phyloP scores from a whole-genome alignment of 1,140 invertebrate species.

The Ceratina calcarata region DNA sequence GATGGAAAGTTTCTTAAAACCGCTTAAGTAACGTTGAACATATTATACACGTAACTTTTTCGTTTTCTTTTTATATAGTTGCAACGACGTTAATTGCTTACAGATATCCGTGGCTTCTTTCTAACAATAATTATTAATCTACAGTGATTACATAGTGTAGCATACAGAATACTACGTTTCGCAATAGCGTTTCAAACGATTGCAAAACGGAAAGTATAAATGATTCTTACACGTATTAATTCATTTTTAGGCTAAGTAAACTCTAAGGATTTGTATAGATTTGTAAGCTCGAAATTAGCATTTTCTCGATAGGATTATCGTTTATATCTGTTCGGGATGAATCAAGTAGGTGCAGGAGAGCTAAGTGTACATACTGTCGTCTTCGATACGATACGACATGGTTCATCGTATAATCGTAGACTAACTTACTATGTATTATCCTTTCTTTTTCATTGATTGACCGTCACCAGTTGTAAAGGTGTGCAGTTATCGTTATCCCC shows the following conservation, averaged over 20 bases:
- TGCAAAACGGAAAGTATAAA: slow-evolving; percentile 19
- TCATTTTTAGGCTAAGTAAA: slow-evolving; percentile 68
- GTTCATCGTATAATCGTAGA: slow-evolving; percentile 77
- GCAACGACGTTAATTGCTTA: slow-evolving; percentile 36
- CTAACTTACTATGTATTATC: slow-evolving; percentile 58
- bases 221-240: slow-evolving; percentile 65
- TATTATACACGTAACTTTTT: slow-evolving; percentile 41
- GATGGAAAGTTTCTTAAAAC: not conserved
- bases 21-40: slow-evolving; percentile 5
- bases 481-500: slow-evolving; percentile 31
- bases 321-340: slow-evolving; percentile 38
- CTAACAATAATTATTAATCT: slow-evolving; percentile 54
- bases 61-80: slow-evolving; percentile 21
- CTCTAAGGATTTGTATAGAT: slow-evolving; percentile 66
- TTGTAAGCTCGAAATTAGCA: slow-evolving; percentile 58
- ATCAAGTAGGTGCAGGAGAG: slow-evolving; percentile 47
- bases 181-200: slow-evolving; percentile 59
- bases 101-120: slow-evolving; percentile 61
- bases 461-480: slow-evolving; percentile 64
- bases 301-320: slow-evolving; percentile 28
- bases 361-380: slow-evolving; percentile 75
- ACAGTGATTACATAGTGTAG: slow-evolving; percentile 54
- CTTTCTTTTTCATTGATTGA: slow-evolving; percentile 74
- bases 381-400: slow-evolving; percentile 72
- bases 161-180: slow-evolving; percentile 63